These are phyloP conservation scores for Ciconia nigra DNA, from an alignment of 2,797 vertebrate species.

Conservation along the genomic window DNA sequence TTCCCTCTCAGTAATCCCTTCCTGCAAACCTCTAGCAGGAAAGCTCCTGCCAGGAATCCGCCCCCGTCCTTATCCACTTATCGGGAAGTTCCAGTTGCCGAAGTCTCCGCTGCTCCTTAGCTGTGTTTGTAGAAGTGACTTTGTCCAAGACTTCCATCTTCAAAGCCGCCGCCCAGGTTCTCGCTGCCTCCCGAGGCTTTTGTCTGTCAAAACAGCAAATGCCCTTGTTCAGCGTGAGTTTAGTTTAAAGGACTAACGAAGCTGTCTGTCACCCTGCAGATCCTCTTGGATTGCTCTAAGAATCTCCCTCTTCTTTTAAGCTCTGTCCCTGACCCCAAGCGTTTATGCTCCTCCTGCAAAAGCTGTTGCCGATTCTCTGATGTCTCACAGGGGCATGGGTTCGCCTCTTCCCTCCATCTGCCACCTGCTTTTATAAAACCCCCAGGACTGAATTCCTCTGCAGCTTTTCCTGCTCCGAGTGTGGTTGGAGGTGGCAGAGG, in stretches of 20 bases:
- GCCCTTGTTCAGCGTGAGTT: not conserved
- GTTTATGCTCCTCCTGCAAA: not conserved
- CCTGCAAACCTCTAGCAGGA: not conserved
- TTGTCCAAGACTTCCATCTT: not conserved
- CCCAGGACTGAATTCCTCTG: not conserved
- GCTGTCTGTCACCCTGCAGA: not conserved
- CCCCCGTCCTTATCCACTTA: not conserved
- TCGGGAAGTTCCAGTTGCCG: not conserved
- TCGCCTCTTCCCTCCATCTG: not conserved
- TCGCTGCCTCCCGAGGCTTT: not conserved
- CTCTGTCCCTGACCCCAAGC: not conserved
- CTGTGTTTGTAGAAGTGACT: not conserved
- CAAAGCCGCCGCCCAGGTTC: not conserved
- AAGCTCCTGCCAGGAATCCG: not conserved
- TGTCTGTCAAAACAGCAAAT: not conserved
- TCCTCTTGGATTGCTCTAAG: not conserved
- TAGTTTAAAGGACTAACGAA: not conserved
- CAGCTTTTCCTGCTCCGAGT: not conserved
- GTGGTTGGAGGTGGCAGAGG: not conserved
- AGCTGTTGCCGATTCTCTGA: not conserved
- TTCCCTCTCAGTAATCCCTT: not conserved
- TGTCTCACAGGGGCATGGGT: not conserved
- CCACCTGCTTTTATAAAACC: not conserved
- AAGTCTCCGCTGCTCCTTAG: not conserved
- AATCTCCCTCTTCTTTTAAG: not conserved